Percentiles rank a stretch among this genome's conserved stretches.
Conservation (phyloP, 2,113 vertebrate species). For the Perognathus longimembris region DNA sequence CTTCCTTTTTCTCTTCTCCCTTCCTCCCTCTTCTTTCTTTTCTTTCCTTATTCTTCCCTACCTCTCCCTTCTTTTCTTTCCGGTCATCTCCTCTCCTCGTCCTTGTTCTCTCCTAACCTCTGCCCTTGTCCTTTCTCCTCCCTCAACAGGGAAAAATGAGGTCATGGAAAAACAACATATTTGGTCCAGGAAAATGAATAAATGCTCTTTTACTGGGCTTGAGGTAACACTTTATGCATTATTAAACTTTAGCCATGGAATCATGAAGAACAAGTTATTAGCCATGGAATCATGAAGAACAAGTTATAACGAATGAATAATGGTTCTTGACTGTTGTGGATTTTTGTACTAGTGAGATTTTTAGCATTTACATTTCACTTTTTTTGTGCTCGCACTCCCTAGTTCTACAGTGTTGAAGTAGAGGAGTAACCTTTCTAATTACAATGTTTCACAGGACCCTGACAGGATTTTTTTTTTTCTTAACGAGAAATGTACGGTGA, state of each 20-base stretch:
- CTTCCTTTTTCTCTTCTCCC: no score
- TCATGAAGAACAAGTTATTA: not conserved
- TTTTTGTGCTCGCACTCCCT: not conserved
- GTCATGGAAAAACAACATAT: not conserved
- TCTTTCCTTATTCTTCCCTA: rapidly evolving
- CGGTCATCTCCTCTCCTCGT: rapidly evolving
- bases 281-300: not conserved
- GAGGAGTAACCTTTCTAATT: slow-evolving; percentile 26
- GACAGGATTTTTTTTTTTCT: not conserved
- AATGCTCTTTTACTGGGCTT: not conserved
- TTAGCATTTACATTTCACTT: not conserved
- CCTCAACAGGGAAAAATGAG: not conserved
- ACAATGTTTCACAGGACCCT: not conserved
- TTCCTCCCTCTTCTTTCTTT: no score
- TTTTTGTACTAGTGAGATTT: slow-evolving; percentile 24
- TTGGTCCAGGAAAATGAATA: not conserved
- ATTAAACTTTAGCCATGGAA: not conserved
- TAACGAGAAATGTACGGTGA: not conserved
- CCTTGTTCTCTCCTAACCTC: not conserved
- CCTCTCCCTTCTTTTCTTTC: rapidly evolving
- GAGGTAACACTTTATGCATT: not conserved
- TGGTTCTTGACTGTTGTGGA: slow-evolving; percentile 30
- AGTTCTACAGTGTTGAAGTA: not conserved
- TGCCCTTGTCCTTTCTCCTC: not conserved
- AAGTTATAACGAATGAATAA: not conserved